Evolutionary conservation across 2,888 invertebrate genomes (phyloP).

Genomic region (Ligdia adustata): DNA sequence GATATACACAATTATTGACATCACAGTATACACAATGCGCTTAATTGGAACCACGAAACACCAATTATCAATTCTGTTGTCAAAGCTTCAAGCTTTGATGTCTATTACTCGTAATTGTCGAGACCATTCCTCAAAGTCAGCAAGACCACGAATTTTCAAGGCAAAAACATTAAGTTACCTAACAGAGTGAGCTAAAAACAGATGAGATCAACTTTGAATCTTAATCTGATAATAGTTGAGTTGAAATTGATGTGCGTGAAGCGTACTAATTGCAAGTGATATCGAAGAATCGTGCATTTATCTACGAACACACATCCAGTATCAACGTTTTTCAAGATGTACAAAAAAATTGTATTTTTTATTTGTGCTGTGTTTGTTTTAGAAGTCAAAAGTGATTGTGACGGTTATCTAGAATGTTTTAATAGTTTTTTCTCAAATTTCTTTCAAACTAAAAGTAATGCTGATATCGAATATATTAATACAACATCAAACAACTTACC

Average conservation of each 20-base stretch:
- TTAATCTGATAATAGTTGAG: neutral
- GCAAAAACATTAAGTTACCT: constrained; percentile 31
- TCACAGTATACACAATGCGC: constrained; percentile 24
- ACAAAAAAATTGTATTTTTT: constrained; percentile 43
- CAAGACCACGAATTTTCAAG: constrained; percentile 61
- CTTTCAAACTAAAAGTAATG: constrained; percentile 30
- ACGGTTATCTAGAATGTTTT: constrained; percentile 52
- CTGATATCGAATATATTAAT: constrained; percentile 36
- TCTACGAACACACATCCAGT: constrained; percentile 50
- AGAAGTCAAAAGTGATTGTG: constrained; percentile 56
- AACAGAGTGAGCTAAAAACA: neutral
- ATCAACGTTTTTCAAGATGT: constrained; percentile 55
- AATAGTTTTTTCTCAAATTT: constrained; percentile 43
- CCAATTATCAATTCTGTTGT: constrained; percentile 34
- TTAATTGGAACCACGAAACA: constrained; percentile 33
- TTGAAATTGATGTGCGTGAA: neutral
- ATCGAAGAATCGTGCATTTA: constrained; percentile 56
- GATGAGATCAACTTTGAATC: constrained; percentile 2
- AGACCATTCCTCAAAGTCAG: constrained; percentile 63
- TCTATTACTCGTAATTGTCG: constrained; percentile 51
- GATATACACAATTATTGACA: constrained; percentile 6
- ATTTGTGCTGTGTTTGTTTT: constrained; percentile 41
- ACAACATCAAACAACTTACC: constrained; percentile 32
- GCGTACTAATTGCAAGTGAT: constrained; percentile 25
- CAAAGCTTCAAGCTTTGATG: constrained; percentile 37